A percentile compares a stretch with the other conserved stretches of the same genome.
Evolutionary conservation across 2,113 vertebrate genomes (phyloP).

Genomic region (Callorhinus ursinus): DNA sequence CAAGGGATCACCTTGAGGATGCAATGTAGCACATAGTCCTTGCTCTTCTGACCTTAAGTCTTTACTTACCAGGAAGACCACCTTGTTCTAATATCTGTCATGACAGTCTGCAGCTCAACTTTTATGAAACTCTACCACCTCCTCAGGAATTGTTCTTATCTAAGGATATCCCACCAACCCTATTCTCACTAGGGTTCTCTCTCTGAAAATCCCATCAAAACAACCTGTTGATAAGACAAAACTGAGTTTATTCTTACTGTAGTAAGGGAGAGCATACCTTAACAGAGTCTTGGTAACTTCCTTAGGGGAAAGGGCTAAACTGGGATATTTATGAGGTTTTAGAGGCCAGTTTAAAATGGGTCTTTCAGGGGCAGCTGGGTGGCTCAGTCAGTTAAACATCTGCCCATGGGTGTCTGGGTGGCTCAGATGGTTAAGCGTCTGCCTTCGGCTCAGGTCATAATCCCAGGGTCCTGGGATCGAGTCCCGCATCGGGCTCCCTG

Average conservation of each 20-base stretch:
- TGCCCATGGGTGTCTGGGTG: neutral
- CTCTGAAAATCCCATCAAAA: neutral
- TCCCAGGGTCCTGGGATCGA: no score
- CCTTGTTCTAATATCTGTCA: neutral
- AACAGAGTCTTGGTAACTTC: neutral
- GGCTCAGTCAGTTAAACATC: neutral
- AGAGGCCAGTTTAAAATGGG: neutral
- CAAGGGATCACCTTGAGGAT: neutral
- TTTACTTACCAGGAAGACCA: neutral
- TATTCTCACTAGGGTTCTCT: neutral
- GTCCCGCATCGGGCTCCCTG: no score
- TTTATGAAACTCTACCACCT: neutral
- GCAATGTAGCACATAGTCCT: neutral
- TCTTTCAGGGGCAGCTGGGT: neutral
- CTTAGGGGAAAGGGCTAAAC: neutral
- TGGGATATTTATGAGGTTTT: neutral
- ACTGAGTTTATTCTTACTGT: neutral
- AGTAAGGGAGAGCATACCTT: neutral
- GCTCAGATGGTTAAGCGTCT: no score
- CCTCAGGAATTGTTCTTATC: neutral
- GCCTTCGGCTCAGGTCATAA: no score
- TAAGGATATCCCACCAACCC: neutral
- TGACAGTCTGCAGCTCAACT: neutral
- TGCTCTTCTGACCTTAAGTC: neutral
- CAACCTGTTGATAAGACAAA: neutral